Conservation (phyloP, 2,113 vertebrate species). For the Phyllostomus hastatus region DNA sequence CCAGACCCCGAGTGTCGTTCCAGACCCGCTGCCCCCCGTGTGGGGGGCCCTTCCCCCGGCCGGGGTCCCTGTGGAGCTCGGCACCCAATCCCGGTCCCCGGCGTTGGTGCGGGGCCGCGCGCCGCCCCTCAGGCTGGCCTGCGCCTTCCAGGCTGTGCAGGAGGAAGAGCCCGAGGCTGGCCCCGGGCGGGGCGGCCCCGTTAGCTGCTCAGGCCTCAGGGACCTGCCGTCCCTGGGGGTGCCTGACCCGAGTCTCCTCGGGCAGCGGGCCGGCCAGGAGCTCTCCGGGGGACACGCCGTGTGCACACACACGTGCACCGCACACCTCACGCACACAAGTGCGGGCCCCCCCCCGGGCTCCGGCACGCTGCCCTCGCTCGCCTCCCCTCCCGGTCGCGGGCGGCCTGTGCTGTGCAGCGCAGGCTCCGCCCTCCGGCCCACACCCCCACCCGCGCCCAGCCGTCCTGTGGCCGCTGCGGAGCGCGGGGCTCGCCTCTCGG, state of each 20-base stretch:
- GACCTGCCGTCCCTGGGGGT: neutral
- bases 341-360: accelerated
- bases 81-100: accelerated
- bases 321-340: neutral
- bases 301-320: neutral
- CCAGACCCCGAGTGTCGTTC: accelerated
- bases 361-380: accelerated
- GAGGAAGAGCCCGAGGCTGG: accelerated
- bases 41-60: too few species aligned
- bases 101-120: accelerated
- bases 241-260: neutral
- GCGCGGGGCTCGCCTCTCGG: too few species aligned
- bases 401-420: neutral
- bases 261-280: neutral
- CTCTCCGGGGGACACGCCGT: neutral
- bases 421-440: accelerated
- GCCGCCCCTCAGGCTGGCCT: neutral
- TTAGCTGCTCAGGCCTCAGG: neutral
- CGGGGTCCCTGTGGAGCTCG: neutral
- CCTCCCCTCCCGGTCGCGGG: too few species aligned
- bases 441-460: neutral
- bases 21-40: neutral
- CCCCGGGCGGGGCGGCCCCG: accelerated
- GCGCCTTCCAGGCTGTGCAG: too few species aligned
- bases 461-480: accelerated